These are phyloP conservation scores for Nyleta sp. DNA, from an alignment of 2,888 invertebrate genomes.

Conservation along the genomic window DNA sequence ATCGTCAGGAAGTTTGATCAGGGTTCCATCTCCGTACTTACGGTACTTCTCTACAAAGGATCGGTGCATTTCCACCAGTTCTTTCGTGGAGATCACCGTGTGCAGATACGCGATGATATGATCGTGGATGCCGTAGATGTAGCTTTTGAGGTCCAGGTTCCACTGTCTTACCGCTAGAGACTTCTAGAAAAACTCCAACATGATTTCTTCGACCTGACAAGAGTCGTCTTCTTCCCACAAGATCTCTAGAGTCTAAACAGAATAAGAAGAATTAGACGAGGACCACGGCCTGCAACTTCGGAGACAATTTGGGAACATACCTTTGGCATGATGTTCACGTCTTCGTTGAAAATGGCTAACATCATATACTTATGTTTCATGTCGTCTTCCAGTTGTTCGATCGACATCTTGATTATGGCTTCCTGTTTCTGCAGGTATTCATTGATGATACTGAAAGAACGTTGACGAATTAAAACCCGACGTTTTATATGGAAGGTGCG, in stretches of 20 bases:
- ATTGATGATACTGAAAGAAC: conserved; percentile 69
- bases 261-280: conserved; percentile 26
- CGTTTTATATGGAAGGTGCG: too few species aligned
- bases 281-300: neutral
- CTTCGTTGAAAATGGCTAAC: conserved; percentile 87
- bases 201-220: conserved; percentile 85
- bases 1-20: conserved; percentile 86
- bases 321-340: conserved; percentile 86
- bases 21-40: conserved; percentile 83
- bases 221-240: conserved; percentile 83
- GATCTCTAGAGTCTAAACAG: conserved; percentile 82
- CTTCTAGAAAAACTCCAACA: conserved; percentile 86
- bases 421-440: conserved; percentile 75
- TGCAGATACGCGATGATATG: conserved; percentile 86
- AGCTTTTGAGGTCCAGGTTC: conserved; percentile 85
- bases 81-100: conserved; percentile 80
- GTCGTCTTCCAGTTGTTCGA: conserved; percentile 84
- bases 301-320: conserved; percentile 76
- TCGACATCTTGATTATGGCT: conserved; percentile 83
- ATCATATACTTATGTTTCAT: conserved; percentile 84
- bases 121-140: conserved; percentile 89
- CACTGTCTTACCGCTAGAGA: conserved; percentile 87
- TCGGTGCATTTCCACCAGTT: conserved; percentile 84
- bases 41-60: conserved; percentile 85
- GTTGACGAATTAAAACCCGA: too few species aligned